Evolutionary conservation across 2,797 vertebrate species (phyloP).

Genomic region (Gastrophryne carolinensis): DNA sequence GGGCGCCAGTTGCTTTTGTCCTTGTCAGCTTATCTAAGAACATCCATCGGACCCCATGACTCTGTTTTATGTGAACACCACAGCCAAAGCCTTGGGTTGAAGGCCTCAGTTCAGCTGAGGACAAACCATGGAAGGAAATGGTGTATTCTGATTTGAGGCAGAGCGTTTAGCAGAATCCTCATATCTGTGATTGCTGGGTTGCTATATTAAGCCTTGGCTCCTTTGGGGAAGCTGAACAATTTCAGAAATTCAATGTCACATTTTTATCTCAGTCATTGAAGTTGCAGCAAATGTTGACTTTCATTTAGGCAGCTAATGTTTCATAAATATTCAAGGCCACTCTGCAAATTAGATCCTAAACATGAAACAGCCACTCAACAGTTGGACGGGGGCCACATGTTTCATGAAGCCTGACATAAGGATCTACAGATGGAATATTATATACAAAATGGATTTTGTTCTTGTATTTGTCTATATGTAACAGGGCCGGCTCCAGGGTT

Average conservation of each 20-base stretch:
- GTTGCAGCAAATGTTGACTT: conserved; percentile 3
- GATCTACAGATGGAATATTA: not conserved
- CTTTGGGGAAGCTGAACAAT: conserved; percentile 1
- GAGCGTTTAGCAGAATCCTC: conserved; percentile 8
- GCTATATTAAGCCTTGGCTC: conserved; percentile 33
- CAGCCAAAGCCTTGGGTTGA: conserved; percentile 9
- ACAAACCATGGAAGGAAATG: not conserved
- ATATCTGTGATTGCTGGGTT: conserved; percentile 9
- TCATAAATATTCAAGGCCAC: not conserved
- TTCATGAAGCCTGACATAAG: not conserved
- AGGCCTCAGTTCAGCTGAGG: conserved; percentile 18
- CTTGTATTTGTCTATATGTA: too few relatives aligned
- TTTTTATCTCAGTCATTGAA: conserved; percentile 20
- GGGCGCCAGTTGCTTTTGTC: too few relatives aligned
- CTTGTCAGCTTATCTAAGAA: conserved; percentile 10
- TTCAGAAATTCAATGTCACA: conserved; percentile 18
- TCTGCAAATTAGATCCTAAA: not conserved
- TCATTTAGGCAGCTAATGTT: not conserved
- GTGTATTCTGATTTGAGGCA: conserved; percentile 14
- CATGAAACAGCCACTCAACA: not conserved
- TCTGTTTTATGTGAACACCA: conserved; percentile 21
- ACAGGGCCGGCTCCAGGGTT: too few relatives aligned
- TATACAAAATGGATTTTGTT: not conserved
- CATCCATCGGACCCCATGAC: conserved; percentile 5
- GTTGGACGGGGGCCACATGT: not conserved